Evolutionary conservation across 2,888 invertebrate species (phyloP).

Genomic region (Odontomyia ornata): DNA sequence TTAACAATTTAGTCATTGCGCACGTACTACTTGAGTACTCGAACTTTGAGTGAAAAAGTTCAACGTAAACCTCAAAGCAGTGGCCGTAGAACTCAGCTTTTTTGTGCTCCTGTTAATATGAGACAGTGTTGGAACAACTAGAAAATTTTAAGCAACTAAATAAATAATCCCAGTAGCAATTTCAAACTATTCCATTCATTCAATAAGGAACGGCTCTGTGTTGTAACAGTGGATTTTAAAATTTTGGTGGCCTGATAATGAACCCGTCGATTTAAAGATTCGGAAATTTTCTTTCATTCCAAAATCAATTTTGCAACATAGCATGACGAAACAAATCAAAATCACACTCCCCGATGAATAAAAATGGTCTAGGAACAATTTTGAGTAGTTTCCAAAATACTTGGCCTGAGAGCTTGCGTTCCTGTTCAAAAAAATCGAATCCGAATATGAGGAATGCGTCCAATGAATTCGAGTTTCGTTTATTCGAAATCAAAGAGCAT

Average conservation of each 20-base stretch:
- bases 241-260: conserved; percentile 17
- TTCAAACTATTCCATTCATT: background rate
- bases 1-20: background rate
- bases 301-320: no score
- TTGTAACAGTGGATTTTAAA: background rate
- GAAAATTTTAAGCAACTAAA: background rate
- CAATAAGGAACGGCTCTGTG: background rate
- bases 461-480: conserved; percentile 31
- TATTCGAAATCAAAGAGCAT: no score
- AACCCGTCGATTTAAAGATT: conserved; percentile 37
- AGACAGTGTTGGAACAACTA: conserved; percentile 34
- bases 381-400: background rate
- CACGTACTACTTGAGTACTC: background rate
- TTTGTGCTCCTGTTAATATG: conserved; percentile 27
- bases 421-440: conserved; percentile 42
- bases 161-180: background rate
- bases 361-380: no score
- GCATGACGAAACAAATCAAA: no score
- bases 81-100: background rate
- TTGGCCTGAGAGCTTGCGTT: conserved; percentile 4
- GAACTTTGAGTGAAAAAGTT: no score
- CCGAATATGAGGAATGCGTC: conserved; percentile 32
- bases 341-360: no score
- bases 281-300: conserved; percentile 18
- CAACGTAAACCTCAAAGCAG: no score